Evolutionary conservation across 2,113 vertebrate species (phyloP).

Genomic region (Perca fluviatilis): DNA sequence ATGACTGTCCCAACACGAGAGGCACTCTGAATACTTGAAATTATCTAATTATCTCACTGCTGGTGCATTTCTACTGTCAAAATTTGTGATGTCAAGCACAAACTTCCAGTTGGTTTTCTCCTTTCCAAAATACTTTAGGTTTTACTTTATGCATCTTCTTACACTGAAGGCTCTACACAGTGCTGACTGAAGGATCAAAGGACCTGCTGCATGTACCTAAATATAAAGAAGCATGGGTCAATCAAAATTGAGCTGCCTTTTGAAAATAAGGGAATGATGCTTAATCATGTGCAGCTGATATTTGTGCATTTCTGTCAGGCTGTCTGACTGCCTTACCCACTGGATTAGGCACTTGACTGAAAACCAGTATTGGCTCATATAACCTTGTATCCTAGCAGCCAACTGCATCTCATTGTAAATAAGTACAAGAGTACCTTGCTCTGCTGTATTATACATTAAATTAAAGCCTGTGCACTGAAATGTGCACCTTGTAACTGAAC

Average conservation of each 20-base stretch:
- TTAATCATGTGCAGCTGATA: constrained; percentile 42
- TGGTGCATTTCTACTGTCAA: not conserved
- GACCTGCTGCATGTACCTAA: constrained; percentile 41
- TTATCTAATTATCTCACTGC: constrained; percentile 14
- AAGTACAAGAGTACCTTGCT: constrained; percentile 20
- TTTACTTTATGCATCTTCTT: constrained; percentile 25
- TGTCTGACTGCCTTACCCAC: constrained; percentile 25
- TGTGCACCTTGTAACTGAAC: constrained; percentile 48
- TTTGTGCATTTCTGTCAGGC: constrained; percentile 48
- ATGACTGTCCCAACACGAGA: constrained; percentile 6
- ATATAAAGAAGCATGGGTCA: constrained; percentile 64
- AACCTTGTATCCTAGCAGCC: constrained; percentile 54
- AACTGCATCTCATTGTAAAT: constrained; percentile 55
- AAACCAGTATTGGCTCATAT: constrained; percentile 51
- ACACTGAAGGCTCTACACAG: constrained; percentile 25
- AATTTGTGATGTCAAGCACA: constrained; percentile 32
- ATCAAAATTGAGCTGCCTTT: constrained; percentile 59
- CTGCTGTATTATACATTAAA: constrained; percentile 51
- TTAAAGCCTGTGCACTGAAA: constrained; percentile 47
- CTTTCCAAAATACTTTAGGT: constrained; percentile 28
- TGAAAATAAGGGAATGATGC: constrained; percentile 56
- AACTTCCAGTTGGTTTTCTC: not conserved
- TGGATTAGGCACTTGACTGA: constrained; percentile 59
- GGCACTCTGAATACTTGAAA: constrained; percentile 15
- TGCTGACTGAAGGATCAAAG: constrained; percentile 59